Percentiles rank a stretch among this genome's conserved stretches.
Evolutionary conservation across 2,888 invertebrate species (phyloP).

Genomic region (Melanostoma mellinum): DNA sequence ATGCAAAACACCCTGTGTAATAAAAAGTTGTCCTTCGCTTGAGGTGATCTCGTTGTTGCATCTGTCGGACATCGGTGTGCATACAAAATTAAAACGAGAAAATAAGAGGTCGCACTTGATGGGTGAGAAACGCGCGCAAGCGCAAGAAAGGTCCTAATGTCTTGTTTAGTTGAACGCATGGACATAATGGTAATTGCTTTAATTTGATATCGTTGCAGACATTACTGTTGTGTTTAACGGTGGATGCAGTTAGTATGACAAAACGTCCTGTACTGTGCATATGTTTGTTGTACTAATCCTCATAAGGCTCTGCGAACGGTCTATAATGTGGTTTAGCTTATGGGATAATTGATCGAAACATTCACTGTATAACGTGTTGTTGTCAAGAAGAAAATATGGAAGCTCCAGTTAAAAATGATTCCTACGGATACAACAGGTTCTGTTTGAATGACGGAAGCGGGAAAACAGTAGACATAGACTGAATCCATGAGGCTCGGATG

Average conservation of each 20-base stretch:
- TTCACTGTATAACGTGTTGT: neutral
- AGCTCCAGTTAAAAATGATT: no score
- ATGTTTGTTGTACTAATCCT: neutral
- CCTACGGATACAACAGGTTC: no score
- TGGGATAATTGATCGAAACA: slow-evolving; percentile 15
- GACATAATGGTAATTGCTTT: slow-evolving; percentile 69
- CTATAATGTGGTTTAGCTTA: slow-evolving; percentile 1
- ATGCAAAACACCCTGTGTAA: neutral
- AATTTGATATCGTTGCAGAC: slow-evolving; percentile 58
- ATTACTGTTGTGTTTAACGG: slow-evolving; percentile 55
- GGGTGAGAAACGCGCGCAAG: slow-evolving; percentile 9
- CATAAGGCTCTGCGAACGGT: slow-evolving; percentile 25
- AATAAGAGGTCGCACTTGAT: slow-evolving; percentile 29
- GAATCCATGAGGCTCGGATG: no score
- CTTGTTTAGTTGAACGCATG: slow-evolving; percentile 66
- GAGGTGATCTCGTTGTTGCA: slow-evolving; percentile 66
- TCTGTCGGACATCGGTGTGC: slow-evolving; percentile 42
- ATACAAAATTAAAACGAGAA: neutral
- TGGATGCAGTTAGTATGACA: slow-evolving; percentile 12
- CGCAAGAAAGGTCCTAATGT: slow-evolving; percentile 55
- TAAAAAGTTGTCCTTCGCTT: slow-evolving; percentile 44
- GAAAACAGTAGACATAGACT: no score
- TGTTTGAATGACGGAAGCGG: no score
- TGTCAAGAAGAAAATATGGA: neutral
- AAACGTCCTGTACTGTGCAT: slow-evolving; percentile 6